Conservation (phyloP, 1,140 invertebrate genomes). For the Callitettix versicolor region DNA sequence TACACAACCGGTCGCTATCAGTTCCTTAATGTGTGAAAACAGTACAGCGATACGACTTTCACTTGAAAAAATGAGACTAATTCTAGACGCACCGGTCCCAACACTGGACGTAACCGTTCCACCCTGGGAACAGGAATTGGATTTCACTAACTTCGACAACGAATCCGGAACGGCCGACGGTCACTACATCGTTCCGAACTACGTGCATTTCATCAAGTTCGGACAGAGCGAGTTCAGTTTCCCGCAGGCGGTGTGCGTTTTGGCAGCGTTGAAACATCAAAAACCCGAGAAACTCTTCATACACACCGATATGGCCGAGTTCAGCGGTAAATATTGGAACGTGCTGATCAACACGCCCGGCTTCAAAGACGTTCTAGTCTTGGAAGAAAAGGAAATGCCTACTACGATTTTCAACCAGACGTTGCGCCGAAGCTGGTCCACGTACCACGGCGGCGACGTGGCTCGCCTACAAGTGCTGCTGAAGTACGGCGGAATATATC, state of each 20-base stretch:
- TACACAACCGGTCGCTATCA: too few relatives aligned
- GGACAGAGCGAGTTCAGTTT: conserved; percentile 11
- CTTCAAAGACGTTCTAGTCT: conserved; percentile 15
- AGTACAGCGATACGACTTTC: too few relatives aligned
- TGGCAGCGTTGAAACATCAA: conserved; percentile 25
- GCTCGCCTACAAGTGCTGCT: conserved; percentile 16
- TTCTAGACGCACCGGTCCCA: too few relatives aligned
- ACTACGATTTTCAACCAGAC: conserved; percentile 26
- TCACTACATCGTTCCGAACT: conserved; percentile 23
- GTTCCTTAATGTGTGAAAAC: too few relatives aligned
- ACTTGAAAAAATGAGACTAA: too few relatives aligned
- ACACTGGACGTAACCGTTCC: conserved; percentile 15
- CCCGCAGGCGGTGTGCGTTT: conserved; percentile 20
- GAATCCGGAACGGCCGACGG: conserved; percentile 16
- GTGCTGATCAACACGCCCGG: conserved; percentile 11
- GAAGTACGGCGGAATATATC: conserved; percentile 23
- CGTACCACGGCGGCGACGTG: conserved; percentile 24
- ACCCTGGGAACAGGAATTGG: not conserved
- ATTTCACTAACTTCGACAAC: conserved; percentile 24
- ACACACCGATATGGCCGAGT: conserved; percentile 21
- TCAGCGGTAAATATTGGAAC: conserved; percentile 25
- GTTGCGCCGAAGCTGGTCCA: conserved; percentile 3
- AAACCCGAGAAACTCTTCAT: conserved; percentile 24
- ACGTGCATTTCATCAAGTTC: conserved; percentile 24
- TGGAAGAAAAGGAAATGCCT: conserved; percentile 21